Base-by-base conservation (phyloP, 2,888 invertebrate species). In the Podabrus alpinus region DNA sequence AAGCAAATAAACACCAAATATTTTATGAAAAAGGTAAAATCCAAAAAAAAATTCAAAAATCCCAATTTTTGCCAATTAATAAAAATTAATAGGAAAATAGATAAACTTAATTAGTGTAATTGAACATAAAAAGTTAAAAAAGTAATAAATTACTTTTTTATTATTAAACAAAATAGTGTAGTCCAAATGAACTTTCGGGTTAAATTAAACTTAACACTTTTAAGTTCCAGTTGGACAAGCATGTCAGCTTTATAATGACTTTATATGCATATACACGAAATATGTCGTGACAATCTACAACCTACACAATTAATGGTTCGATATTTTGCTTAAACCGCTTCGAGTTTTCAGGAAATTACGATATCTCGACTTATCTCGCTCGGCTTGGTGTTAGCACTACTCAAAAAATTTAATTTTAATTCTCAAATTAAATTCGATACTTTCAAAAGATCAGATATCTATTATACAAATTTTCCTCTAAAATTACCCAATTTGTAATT, bases 201-300 rank as follows among this genome's bases (percentile, higher is more conserved):
- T 15, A 64, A 64, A 64, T 1, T 64, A 5, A 64, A 64, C 17
- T 64, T 64, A 21, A 64, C 62, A 15, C 10, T 16, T 64, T 19
- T 19, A 64, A 64, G 17, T 64, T 64, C n/a, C n/a, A 72, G 15
- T 68, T 68, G 72, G 72, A 72, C 72, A 68, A 67, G 74, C 76
- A 74, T 69, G 62, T 69, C 70, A 76, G 71, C 73, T 66, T 67
- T 67, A 73, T 80, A 80, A 80, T 80, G 78, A 80, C 80, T 80
- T 80, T 73, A 80, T 80, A 79, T 73, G 76, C 77, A 73, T 76
- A 68, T 16, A 71, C 80, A 81, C 80, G 80, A 74, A 81, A 81
- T 77, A 75, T 81, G 76, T 74, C 80, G 80, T 81, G 80, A 79
- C 79, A 79, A 77, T 76, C 77, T 72, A 70, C 76, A 77, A 76